Evolutionary conservation across 2,113 vertebrate genomes (phyloP), one percentile per base, ranked within the genome.

Genomic region (Seriola dumerili): DNA sequence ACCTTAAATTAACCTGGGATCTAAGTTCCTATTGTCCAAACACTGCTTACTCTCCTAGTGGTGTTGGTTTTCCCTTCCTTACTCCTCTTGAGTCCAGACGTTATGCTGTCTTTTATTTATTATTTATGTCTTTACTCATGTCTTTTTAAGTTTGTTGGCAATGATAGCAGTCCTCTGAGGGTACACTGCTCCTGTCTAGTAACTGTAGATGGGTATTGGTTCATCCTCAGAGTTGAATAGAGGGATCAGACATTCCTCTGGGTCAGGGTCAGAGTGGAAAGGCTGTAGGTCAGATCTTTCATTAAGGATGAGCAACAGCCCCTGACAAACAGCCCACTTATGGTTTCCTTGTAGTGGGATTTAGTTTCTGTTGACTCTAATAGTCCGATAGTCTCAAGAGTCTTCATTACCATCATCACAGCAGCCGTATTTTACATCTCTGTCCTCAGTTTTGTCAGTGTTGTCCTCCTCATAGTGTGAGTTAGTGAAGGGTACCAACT

Each of bases 281-380:
- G 78, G 78, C 16, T 32, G 1, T 16, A 77, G 83, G 81, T 93
- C 80, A 83, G 46, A 78, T 63, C 58, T 63, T 57, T 84, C 32
- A 85, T 63, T 74, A 48, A 76, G 54, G 44, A 83, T 63, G 65
- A 85, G 55, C 59, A 82, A 36, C 65, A 32, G 55, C 70, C 52
- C 29, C 67, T 76, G 76, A 52, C 67, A 88, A 72, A 68, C 50
- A 46, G 5, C 62, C 69, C 38, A 55, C 48, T 76, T 48, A 25
- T 11, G 40, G 25, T 61, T 63, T 76, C 59, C 63, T 76, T 69
- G 57, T 81, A 48, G 65, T 55, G 6, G 58, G 64, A 76, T 90
- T 83, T 75, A 67, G 82, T 90, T 89, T 83, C 82, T 59, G 48
- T 76, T 87, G 79, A 81, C 46, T 72, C n/a, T 23, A 42, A 13